Evolutionary conservation across 2,797 vertebrate species (phyloP).

Genomic region (Anguilla marmorata): DNA sequence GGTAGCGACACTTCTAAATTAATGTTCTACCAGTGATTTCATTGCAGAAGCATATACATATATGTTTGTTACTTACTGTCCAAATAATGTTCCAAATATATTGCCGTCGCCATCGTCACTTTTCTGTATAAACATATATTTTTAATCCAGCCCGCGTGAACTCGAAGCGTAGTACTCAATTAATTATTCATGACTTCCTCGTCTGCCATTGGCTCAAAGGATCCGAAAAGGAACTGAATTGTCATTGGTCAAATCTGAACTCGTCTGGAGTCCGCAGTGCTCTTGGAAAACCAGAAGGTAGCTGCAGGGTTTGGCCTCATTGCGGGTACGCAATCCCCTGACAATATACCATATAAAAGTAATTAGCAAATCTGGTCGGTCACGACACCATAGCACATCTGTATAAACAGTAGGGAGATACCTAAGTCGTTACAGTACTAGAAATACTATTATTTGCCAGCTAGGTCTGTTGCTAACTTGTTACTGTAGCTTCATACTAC

Average conservation of each 20-base stretch:
- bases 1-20: constrained; percentile 6
- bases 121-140: constrained; percentile 29
- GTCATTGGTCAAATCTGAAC: constrained; percentile 5
- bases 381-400: neutral
- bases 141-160: constrained; percentile 54
- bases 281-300: neutral
- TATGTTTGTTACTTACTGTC: constrained; percentile 67
- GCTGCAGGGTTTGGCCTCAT: neutral
- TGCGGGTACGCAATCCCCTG: neutral
- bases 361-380: neutral
- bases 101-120: constrained; percentile 73
- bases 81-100: constrained; percentile 80
- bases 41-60: neutral
- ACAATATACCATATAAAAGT: neutral
- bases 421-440: neutral
- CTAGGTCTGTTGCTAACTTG: neutral
- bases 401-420: neutral
- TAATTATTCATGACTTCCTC: constrained; percentile 57
- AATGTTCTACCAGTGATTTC: neutral
- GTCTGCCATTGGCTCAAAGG: constrained; percentile 34
- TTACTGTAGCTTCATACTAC: neutral
- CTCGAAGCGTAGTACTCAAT: constrained; percentile 47
- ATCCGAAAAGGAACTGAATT: neutral
- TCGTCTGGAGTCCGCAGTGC: neutral
- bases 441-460: neutral